Base-by-base conservation (phyloP, 2,113 vertebrate genomes). In the Merops nubicus region DNA sequence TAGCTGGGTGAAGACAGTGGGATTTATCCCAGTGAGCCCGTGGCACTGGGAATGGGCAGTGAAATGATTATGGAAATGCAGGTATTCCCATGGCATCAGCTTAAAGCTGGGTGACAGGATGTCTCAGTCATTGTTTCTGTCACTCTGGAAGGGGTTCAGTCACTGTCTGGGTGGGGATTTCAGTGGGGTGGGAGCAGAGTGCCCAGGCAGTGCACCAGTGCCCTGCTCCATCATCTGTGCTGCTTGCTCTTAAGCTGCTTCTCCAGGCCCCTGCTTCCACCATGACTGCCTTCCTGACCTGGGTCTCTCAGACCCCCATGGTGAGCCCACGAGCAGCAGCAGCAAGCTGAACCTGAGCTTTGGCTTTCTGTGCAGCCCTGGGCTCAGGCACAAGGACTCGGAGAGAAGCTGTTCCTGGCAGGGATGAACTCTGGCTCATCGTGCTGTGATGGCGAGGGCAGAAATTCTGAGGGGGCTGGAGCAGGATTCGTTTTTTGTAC, bases 181-280 rank as follows among this genome's bases (percentile, higher is more conserved):
- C 14, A 36, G 31, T 0, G 1, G 25, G 9, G 28, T 2, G 3
- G 21, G 33, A 40, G 48, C 0, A 0, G 5, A 34, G 25, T 76
- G 51, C 31, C 40, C 33, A 34, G 25, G 50, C 54, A 53, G 36
- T 33, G 63, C 65, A 42, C 33, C 40, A 40, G 28, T 20, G 34
- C n/a, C 42, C 45, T 67, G 29, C 43, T 88, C n/a, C 16, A 5
- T 81, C n/a, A 45, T 59, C 69, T 54, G 10, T 59, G 64, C 68
- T 63, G 40, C 38, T 87, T 0, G 0, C 79, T 75, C 75, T 57
- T 80, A 62, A 68, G 48, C 40, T 11, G 3, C 28, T 91, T 72
- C 47, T 65, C 29, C n/a, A 67, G 69, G 42, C 28, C 26, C 13
- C 42, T 87, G 57, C 42, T 63, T 78, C 43, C 65, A 40, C 34